These are phyloP conservation scores for Myotis pilosus DNA, from an alignment of 2,797 vertebrate genomes.

Conservation along the genomic window DNA sequence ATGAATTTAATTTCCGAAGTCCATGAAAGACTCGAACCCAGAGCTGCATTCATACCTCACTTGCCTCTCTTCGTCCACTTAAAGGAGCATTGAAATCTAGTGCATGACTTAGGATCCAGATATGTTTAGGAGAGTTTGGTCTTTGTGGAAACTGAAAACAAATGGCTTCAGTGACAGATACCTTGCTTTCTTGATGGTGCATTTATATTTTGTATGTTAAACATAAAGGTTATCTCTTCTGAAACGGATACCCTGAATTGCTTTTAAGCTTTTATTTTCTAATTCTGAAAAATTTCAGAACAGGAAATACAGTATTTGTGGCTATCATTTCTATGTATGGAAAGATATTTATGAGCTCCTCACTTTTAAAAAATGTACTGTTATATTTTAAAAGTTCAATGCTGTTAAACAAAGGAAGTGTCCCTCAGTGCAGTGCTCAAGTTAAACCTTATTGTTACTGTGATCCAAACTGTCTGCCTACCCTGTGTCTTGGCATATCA, in stretches of 20 bases:
- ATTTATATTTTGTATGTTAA: not conserved
- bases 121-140: not conserved
- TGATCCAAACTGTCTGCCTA: not conserved
- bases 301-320: not conserved
- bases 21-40: not conserved
- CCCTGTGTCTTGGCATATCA: not conserved
- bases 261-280: not conserved
- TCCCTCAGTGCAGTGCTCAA: not conserved
- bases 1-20: not conserved
- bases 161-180: not conserved
- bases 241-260: not conserved
- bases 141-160: not conserved
- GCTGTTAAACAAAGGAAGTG: not conserved
- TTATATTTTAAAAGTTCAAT: not conserved
- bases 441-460: not conserved
- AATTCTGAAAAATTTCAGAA: conserved; percentile 8
- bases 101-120: not conserved
- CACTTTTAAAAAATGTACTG: not conserved
- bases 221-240: not conserved
- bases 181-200: not conserved
- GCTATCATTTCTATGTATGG: not conserved
- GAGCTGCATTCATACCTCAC: not conserved
- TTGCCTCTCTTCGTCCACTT: not conserved
- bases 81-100: not conserved
- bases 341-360: not conserved